Evolutionary conservation across 1,140 invertebrate genomes (phyloP).

Genomic region (Cherax quadricarinatus): DNA sequence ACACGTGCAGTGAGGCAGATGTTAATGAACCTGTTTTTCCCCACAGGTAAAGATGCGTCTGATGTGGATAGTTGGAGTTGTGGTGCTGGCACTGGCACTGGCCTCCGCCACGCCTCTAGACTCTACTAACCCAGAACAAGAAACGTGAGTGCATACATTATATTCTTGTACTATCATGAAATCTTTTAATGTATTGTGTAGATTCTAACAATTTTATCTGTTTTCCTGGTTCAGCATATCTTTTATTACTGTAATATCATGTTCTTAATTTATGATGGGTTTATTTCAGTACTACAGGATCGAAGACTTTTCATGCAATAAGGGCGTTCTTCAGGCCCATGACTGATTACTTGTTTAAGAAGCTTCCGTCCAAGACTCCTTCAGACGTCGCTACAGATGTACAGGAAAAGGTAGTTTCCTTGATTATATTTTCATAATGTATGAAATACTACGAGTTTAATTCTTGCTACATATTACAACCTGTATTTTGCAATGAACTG

Average conservation of each 20-base stretch:
- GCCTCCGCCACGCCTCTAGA: neutral
- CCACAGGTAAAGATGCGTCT: slow-evolving; percentile 16
- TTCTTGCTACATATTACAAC: no score
- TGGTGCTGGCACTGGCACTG: neutral
- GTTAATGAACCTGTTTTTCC: neutral
- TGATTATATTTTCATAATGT: no score
- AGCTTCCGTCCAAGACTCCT: slow-evolving; percentile 25
- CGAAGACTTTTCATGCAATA: slow-evolving; percentile 29
- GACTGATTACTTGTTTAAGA: slow-evolving; percentile 26
- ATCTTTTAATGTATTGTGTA: no score
- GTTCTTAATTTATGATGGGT: no score
- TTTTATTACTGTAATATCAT: no score
- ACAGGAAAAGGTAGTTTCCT: neutral
- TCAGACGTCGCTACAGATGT: slow-evolving; percentile 38
- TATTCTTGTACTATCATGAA: no score
- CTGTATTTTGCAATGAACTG: no score
- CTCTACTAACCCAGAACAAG: neutral
- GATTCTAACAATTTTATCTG: no score
- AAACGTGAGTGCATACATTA: neutral
- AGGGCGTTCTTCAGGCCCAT: slow-evolving; percentile 32
- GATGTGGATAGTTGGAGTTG: neutral
- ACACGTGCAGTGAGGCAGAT: no score
- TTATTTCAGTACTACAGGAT: neutral
- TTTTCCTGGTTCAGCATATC: no score
- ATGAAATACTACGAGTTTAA: no score